Base-by-base conservation (phyloP, 1,140 invertebrate species). In the Aphelenchoides fujianensis region DNA sequence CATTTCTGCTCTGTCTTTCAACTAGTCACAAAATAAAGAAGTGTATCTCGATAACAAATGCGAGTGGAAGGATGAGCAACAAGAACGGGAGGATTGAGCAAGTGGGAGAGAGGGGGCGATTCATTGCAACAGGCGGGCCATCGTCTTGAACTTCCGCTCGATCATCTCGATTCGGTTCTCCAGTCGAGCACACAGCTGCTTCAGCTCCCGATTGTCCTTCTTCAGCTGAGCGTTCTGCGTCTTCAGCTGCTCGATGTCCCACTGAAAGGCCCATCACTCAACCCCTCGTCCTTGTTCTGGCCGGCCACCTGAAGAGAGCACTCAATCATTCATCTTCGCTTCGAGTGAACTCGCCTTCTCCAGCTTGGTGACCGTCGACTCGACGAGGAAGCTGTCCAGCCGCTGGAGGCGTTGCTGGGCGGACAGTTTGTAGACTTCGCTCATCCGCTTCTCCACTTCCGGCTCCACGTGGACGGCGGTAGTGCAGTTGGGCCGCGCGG, bases 211-310 rank as follows among this genome's bases (percentile, higher is more conserved):
- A 32, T 64, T 64, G 62, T 64, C 63, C 7, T 37, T 66, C 31
- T 36, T 66, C 63, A 66, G 63, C 7, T 66, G 63, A 66, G 36
- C 12, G 63, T 34, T 66, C 53, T 66, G 63, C 23, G 62, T 62
- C 66, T 83, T 80, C 31, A 83, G 75, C 66, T 83, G 82, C 41
- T 83, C 82, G 37, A 83, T 70, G 69, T 83, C 82, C 78, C 81
- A 83, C 32, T 69, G 63, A 34, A 84, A n/a, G n/a, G 32, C 30
- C 84, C 82, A 41, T 83, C n/a, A n/a, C n/a, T n/a, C n/a, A n/a
- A n/a, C n/a, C n/a, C n/a, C n/a, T n/a, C 74, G 31, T n/a, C n/a
- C 72, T 63, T 32, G 79, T 69, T 68, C n/a, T 83, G 74, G 7
- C 70, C 61, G 2, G 67, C 37, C 30, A 35, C 68, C 66, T 75